Base-by-base conservation (phyloP, 2,888 invertebrate genomes). In the Isotomurus palustris region DNA sequence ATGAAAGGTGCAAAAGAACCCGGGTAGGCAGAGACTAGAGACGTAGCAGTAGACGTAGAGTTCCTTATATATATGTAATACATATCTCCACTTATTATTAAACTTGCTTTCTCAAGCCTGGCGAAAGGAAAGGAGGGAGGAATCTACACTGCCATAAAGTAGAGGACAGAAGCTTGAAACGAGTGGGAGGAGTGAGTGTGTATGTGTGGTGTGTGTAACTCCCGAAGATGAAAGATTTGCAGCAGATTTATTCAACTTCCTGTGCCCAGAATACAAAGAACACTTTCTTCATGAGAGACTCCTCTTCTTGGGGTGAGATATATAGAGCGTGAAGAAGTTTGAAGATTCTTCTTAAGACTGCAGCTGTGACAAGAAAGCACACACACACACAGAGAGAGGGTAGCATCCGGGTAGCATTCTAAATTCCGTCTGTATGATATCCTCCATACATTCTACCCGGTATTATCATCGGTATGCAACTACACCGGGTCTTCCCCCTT, bases 211-310 rank as follows among this genome's bases (percentile, higher is more conserved):
- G 45, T 43, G 40, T 45, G 53, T 36, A 44, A 48, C 47, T 53
- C 48, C 45, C 40, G 45, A 54, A 49, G 60, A 63, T 62, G 62
- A 63, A 66, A 66, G 62, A 66, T 66, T 66, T 66, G 62, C 62
- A 60, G 58, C 55, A 66, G 66, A 66, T 66, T 62, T 62, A 66
- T 66, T 66, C 62, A 62, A 57, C 57, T 61, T 57, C 59, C 57
- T 17, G 41, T 58, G 57, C 47, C 38, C 52, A 48, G 62, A 65
- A 62, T 65, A 65, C 62, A 62, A 62, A 65, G 53, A 60, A 60
- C 56, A 43, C 49, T 29, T 32, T 14, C 8, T 10, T 38, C 19
- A n/a, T 38, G 4, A n/a, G 38, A 14, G 14, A 38, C 14, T 32
- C 14, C 32, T 32, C 32, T 32, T 32, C 8, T 32, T n/a, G n/a